These are phyloP conservation scores for Prunella strophiata DNA, from an alignment of 2,797 vertebrate species.

Conservation along the genomic window DNA sequence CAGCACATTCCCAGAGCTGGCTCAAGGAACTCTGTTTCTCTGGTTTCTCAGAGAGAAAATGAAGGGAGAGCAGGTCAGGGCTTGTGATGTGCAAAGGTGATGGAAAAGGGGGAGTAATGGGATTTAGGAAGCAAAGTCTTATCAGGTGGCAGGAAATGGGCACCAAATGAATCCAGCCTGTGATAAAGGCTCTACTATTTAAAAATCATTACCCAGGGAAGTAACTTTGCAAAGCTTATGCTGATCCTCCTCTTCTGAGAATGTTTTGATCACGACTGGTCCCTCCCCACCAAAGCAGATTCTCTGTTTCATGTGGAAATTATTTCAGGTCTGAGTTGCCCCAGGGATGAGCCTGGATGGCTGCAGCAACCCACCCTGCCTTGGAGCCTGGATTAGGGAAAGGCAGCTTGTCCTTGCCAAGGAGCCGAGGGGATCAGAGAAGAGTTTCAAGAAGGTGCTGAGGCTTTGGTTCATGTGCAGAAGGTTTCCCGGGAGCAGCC, in stretches of 20 bases:
- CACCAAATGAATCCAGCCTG: background rate
- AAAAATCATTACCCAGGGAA: background rate
- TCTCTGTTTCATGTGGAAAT: background rate
- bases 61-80: background rate
- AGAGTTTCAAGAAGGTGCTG: background rate
- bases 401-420: background rate
- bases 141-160: background rate
- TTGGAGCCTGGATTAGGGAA: background rate
- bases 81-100: background rate
- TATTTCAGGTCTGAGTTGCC: background rate
- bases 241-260: background rate
- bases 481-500: background rate
- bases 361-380: background rate
- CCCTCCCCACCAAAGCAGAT: background rate
- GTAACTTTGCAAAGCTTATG: background rate
- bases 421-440: background rate
- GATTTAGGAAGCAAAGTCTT: background rate
- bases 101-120: background rate
- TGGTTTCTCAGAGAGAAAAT: background rate
- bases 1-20: background rate
- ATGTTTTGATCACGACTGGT: slow-evolving; percentile 6
- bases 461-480: background rate
- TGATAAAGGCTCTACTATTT: background rate
- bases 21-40: background rate
- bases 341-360: background rate